phyloP scores from a whole-genome alignment of 2,797 vertebrate genomes.

The Furcifer pardalis region DNA sequence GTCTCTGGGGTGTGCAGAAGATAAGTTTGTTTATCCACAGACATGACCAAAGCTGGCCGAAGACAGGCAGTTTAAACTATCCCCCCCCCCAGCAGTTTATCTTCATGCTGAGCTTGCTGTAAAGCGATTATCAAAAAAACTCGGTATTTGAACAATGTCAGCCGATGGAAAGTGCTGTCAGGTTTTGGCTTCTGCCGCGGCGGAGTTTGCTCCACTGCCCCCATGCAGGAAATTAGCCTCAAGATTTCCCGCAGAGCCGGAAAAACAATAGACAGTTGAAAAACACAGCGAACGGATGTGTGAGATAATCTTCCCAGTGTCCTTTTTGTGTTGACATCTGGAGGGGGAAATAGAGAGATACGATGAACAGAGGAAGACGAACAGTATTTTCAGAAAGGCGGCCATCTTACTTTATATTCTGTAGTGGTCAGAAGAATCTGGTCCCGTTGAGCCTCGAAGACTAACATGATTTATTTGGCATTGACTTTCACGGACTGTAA shows the following conservation, averaged over 20 bases:
- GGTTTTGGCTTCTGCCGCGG: accelerated
- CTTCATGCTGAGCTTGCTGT: not conserved
- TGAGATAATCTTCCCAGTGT: not conserved
- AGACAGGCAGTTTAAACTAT: accelerated
- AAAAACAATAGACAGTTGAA: not conserved
- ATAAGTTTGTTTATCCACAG: conserved; percentile 7
- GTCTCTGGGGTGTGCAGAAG: not conserved
- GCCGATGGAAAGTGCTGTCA: not conserved
- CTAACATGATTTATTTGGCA: too few species aligned
- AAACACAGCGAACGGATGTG: not conserved
- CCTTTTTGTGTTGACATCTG: not conserved
- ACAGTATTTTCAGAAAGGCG: too few species aligned
- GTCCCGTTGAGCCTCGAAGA: too few species aligned
- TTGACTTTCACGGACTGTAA: too few species aligned
- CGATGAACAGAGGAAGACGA: too few species aligned
- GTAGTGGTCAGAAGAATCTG: too few species aligned
- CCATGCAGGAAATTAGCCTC: not conserved
- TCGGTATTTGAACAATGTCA: not conserved
- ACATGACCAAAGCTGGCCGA: not conserved
- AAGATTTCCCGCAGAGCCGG: not conserved
- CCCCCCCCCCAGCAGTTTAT: accelerated
- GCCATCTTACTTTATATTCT: too few species aligned
- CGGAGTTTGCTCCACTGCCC: not conserved
- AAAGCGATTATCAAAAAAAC: conserved; percentile 4
- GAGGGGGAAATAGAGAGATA: not conserved